A percentile compares a stretch with the other conserved stretches of the same genome.
Conservation (phyloP, 64 coral and sea anemone genomes). For the Cladopsammia gracilis region DNA sequence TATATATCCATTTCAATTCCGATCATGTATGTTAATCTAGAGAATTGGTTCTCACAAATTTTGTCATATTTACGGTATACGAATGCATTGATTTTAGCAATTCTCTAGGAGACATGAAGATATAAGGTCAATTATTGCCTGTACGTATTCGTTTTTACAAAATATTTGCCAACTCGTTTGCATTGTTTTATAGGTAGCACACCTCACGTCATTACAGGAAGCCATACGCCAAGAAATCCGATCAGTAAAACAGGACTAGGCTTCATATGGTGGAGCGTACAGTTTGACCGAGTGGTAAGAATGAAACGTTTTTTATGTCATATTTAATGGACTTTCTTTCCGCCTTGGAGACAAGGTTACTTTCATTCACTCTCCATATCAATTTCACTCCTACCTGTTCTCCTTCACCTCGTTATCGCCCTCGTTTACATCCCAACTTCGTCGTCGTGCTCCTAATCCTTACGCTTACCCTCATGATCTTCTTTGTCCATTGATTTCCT, state of each 20-base stretch:
- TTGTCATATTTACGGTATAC: too few relatives aligned
- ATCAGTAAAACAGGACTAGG: not conserved
- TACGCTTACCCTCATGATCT: too few relatives aligned
- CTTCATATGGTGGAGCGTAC: not conserved
- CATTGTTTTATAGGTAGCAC: slow-evolving; percentile 5
- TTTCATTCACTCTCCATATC: not conserved
- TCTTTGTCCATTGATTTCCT: too few relatives aligned
- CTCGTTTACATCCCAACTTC: too few relatives aligned
- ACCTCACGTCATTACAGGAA: slow-evolving; percentile 17
- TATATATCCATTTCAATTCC: too few relatives aligned
- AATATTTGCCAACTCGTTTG: not conserved
- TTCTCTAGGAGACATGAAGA: not conserved
- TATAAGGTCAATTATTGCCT: not conserved
- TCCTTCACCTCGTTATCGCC: not conserved
- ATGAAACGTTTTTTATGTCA: not conserved
- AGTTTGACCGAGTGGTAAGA: slow-evolving; percentile 38
- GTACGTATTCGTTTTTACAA: too few relatives aligned
- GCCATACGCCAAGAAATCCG: not conserved
- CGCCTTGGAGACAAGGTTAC: too few relatives aligned
- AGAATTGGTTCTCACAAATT: too few relatives aligned
- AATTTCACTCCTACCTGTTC: not conserved
- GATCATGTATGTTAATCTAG: too few relatives aligned
- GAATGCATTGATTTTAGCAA: too few relatives aligned
- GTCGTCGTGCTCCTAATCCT: too few relatives aligned
- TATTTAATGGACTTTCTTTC: not conserved